Evolutionary conservation across 2,888 invertebrate genomes (phyloP).

Genomic region (Synanthedon vespiformis): DNA sequence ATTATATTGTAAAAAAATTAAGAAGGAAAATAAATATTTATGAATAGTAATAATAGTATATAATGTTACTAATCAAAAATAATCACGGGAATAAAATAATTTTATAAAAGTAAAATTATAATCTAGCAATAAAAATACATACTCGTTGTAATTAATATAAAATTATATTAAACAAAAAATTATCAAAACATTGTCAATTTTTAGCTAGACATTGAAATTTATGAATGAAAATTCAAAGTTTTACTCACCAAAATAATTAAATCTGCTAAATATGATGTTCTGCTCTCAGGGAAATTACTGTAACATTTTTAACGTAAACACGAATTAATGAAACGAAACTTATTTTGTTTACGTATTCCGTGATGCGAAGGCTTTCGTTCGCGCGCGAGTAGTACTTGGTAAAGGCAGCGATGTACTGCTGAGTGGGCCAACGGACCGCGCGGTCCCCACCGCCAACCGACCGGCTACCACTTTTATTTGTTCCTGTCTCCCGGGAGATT

Average conservation of each 20-base stretch:
- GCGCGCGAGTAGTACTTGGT: conserved; percentile 43
- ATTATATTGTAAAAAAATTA: too few species aligned
- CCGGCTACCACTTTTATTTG: conserved; percentile 48
- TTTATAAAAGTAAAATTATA: too few species aligned
- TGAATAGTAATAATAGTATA: too few species aligned
- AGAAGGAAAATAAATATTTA: too few species aligned
- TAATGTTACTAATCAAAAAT: too few species aligned
- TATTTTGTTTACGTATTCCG: too few species aligned
- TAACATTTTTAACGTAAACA: not conserved
- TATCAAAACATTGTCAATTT: not conserved
- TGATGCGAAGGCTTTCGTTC: conserved; percentile 1
- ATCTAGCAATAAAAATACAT: too few species aligned
- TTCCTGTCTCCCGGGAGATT: conserved; percentile 50
- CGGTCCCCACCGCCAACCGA: conserved; percentile 56
- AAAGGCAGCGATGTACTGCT: conserved; percentile 55
- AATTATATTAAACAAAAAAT: too few species aligned
- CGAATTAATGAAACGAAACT: not conserved
- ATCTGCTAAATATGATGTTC: too few species aligned
- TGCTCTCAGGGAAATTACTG: too few species aligned
- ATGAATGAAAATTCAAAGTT: not conserved
- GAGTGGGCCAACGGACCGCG: conserved; percentile 22
- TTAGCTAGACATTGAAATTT: not conserved
- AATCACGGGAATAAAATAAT: too few species aligned
- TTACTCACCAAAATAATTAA: not conserved
- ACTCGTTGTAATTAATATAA: too few species aligned